Conservation (phyloP, 1,140 invertebrate species). For the Danaus plexippus region DNA sequence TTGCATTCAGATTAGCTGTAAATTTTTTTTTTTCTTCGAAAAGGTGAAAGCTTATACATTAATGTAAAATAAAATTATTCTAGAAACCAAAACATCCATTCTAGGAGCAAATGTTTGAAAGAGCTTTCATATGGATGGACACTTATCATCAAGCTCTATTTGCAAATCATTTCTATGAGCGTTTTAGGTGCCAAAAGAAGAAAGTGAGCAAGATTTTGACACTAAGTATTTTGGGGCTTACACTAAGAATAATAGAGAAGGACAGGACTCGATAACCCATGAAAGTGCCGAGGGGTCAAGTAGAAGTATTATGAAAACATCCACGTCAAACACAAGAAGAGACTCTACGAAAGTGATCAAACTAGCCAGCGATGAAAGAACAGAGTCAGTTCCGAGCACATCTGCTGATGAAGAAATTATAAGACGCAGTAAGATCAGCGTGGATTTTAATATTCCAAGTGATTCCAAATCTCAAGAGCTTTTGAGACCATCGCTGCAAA, state of each 20-base stretch:
- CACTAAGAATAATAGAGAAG: constrained; percentile 36
- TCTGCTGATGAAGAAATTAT: constrained; percentile 12
- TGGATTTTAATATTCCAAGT: constrained; percentile 9
- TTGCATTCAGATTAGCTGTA: too few species aligned
- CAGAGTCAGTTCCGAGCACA: constrained; percentile 7
- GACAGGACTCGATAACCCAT: constrained; percentile 10
- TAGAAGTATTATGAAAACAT: constrained; percentile 4
- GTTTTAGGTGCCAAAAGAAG: constrained; percentile 8
- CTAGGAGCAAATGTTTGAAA: too few species aligned
- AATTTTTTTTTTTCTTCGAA: too few species aligned
- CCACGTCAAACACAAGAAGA: constrained; percentile 5
- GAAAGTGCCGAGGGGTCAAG: constrained; percentile 6
- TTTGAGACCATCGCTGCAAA: constrained; percentile 19
- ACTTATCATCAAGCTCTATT: too few species aligned
- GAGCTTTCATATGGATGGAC: too few species aligned
- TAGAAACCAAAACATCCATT: too few species aligned
- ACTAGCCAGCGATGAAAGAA: constrained; percentile 20
- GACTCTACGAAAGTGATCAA: constrained; percentile 14
- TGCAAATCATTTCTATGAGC: too few species aligned
- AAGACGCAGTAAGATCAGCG: constrained; percentile 20
- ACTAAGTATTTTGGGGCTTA: constrained; percentile 54
- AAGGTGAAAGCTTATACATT: too few species aligned
- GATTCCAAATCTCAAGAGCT: constrained; percentile 22
- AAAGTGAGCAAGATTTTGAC: constrained; percentile 58
- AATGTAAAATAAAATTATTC: too few species aligned